Evolutionary conservation across 2,888 invertebrate genomes (phyloP), one percentile per base, ranked within the genome.

Genomic region (Drosophila mimica): DNA sequence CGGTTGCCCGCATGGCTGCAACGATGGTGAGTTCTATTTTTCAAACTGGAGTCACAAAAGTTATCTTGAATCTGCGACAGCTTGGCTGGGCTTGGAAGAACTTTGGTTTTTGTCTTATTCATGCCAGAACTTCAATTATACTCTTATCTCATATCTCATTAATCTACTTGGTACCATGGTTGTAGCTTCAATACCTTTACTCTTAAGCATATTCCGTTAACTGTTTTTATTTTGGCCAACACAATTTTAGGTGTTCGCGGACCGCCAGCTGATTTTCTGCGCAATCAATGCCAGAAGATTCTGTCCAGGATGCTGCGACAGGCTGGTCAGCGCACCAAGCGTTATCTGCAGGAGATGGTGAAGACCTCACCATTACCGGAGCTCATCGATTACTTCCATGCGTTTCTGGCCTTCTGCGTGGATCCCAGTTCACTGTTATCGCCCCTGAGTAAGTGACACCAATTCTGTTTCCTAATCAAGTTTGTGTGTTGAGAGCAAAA

Each of bases 1-100:
- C 34, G 99, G 99, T 0, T 99, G 99, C 92, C 97, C 97, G 0
- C 97, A 99, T 93, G 99, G 98, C 2, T 99, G 99, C 92, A 94
- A 95, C 6, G 96, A 97, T 65, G 97, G 97, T 57, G 68, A 70
- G 80, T 68, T 25, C 4, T n/a, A 15, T 25, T 48, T 25, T 48
- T 25, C 15, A 8, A 48, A 9, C 15, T 17, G 11, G 25, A 3
- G 25, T 25, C 25, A 25, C 25, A 2, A 25, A 25, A 25, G 25
- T 25, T 3, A 25, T 25, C 25, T 2, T 3, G 3, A 25, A 25
- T 25, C 25, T 25, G 2, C 48, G 0, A 28, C 9, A 17, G 25
- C 28, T 3, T 17, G 4, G 28, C 25, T 1, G 9, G 1, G 15
- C 0, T 25, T 15, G 6, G 6, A 43, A 2, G 8, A 15, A 0